Evolutionary conservation across 2,113 vertebrate genomes (phyloP).

Genomic region (Cochlearius cochlearius): DNA sequence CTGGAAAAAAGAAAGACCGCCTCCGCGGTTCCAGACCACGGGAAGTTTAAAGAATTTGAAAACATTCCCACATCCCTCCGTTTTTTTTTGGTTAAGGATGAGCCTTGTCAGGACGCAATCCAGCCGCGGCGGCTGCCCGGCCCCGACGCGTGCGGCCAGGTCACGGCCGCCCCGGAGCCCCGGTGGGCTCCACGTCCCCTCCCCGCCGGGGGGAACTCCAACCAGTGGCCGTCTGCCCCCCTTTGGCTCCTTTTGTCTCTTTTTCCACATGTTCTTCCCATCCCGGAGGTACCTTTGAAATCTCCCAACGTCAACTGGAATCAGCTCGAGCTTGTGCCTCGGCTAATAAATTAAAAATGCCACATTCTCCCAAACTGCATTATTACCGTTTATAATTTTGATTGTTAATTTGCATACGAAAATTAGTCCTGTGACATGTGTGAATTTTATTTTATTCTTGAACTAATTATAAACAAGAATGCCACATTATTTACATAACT

Average conservation of each 20-base stretch:
- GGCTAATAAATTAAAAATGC: conserved; percentile 91
- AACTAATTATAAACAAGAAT: conserved; percentile 99
- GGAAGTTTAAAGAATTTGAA: not conserved
- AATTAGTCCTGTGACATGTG: conserved; percentile 97
- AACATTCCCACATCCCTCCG: not conserved
- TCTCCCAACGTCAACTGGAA: conserved; percentile 79
- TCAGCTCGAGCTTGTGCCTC: conserved; percentile 76
- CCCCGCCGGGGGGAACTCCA: not conserved
- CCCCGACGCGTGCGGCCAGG: accelerated
- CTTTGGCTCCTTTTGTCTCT: not conserved
- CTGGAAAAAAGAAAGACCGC: accelerated
- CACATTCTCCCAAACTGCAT: conserved; percentile 89
- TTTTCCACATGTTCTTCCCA: conserved; percentile 6
- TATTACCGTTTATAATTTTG: conserved; percentile 98
- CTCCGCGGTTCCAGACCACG: accelerated
- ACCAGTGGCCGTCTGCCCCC: not conserved
- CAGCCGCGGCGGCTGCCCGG: accelerated
- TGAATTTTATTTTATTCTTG: conserved; percentile 88
- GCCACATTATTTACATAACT: conserved; percentile 99
- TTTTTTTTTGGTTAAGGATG: not conserved
- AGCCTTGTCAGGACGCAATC: accelerated
- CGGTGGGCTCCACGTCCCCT: not conserved
- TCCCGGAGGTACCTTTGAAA: conserved; percentile 57
- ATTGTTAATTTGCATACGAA: conserved; percentile 99
- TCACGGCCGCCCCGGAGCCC: not conserved